These are phyloP conservation scores for Phyllotreta striolata DNA, from an alignment of 2,888 invertebrate genomes.

Conservation along the genomic window DNA sequence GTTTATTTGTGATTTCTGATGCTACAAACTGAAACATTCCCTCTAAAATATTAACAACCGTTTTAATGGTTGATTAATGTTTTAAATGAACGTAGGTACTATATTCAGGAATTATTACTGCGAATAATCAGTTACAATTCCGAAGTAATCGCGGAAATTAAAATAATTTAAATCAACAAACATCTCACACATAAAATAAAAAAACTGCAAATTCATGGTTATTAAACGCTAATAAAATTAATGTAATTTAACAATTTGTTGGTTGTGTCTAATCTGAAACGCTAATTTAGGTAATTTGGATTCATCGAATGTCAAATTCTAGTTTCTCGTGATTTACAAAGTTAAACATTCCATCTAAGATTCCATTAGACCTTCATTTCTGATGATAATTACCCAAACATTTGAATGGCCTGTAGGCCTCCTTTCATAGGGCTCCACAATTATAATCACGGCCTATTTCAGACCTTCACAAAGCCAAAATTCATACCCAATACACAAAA, in stretches of 20 bases:
- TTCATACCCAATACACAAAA: conserved; percentile 28
- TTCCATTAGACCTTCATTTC: conserved; percentile 24
- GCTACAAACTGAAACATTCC: conserved; percentile 10
- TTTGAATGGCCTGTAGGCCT: conserved; percentile 22
- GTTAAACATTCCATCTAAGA: conserved; percentile 30
- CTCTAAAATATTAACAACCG: conserved; percentile 17
- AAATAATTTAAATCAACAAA: too few relatives aligned
- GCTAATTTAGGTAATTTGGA: neutral
- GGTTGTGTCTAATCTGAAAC: too few relatives aligned
- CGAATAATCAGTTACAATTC: too few relatives aligned
- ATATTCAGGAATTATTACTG: too few relatives aligned
- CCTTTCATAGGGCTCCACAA: conserved; percentile 26
- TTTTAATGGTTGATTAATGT: conserved; percentile 17
- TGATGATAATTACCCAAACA: conserved; percentile 28
- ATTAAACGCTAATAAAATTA: too few relatives aligned
- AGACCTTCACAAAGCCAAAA: conserved; percentile 27
- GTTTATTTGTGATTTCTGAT: conserved; percentile 23
- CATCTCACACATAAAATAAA: too few relatives aligned
- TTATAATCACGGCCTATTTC: conserved; percentile 35
- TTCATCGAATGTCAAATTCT: conserved; percentile 8
- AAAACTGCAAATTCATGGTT: too few relatives aligned
- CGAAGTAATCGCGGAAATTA: too few relatives aligned
- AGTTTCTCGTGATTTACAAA: conserved; percentile 7
- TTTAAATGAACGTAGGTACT: conserved; percentile 7
- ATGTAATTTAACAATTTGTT: too few relatives aligned